Conservation (phyloP, 2,113 vertebrate species). For the Motacilla tschutschensis region DNA sequence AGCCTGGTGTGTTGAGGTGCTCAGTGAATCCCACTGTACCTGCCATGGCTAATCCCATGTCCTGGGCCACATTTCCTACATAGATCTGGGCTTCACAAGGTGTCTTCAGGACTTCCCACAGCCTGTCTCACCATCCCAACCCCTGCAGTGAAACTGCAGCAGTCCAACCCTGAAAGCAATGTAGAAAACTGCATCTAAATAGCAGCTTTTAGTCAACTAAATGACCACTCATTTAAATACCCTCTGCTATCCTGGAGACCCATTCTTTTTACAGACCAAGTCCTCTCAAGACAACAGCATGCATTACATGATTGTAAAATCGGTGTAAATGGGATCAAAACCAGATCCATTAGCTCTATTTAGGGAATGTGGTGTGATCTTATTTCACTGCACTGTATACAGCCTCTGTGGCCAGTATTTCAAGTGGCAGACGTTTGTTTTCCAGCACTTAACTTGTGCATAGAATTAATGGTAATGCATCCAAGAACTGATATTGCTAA, state of each 20-base stretch:
- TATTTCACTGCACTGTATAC: neutral
- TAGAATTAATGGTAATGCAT: constrained; percentile 44
- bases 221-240: neutral
- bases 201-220: neutral
- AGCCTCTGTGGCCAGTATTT: constrained; percentile 26
- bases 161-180: neutral
- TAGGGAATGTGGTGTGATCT: neutral
- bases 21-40: neutral
- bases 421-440: constrained; percentile 42
- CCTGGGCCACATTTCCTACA: neutral
- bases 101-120: neutral
- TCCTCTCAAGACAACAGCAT: neutral
- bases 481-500: constrained; percentile 53
- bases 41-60: neutral
- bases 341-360: constrained; percentile 24
- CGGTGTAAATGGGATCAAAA: constrained; percentile 1
- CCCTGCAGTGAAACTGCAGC: neutral
- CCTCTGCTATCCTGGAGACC: neutral
- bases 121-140: neutral
- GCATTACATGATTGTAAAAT: neutral
- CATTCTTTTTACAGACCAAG: neutral
- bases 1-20: neutral
- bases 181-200: neutral
- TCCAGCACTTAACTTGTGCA: constrained; percentile 37
- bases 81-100: neutral